Evolutionary conservation across 2,113 vertebrate genomes (phyloP).

Genomic region (Sinosuthora webbiana): DNA sequence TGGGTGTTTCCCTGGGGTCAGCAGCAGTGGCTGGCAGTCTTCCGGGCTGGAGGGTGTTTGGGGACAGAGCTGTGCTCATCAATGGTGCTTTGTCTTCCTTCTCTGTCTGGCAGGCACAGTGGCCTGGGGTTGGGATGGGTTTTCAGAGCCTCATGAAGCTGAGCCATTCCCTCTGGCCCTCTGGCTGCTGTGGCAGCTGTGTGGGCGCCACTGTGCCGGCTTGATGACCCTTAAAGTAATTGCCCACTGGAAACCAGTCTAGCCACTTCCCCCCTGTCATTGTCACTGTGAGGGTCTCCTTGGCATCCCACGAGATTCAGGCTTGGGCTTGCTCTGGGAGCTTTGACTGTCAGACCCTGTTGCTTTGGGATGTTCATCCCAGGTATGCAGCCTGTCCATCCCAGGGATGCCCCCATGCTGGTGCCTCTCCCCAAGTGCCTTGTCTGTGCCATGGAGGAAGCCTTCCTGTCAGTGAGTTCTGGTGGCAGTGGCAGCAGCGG

Average conservation of each 20-base stretch:
- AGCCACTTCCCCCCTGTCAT: rapidly evolving
- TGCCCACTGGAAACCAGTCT: background rate
- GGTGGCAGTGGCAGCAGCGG: rapidly evolving
- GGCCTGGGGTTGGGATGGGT: rapidly evolving
- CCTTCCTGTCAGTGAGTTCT: background rate
- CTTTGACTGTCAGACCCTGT: background rate
- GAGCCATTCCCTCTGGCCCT: background rate
- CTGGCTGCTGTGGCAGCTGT: background rate
- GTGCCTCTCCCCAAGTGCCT: background rate
- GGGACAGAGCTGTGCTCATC: background rate
- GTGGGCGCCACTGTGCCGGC: rapidly evolving
- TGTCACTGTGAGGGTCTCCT: rapidly evolving
- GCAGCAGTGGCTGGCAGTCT: background rate
- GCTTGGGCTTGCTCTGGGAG: background rate
- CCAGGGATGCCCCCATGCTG: rapidly evolving
- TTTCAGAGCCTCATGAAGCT: background rate
- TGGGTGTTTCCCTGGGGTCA: background rate
- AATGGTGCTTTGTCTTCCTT: constrained; percentile 33
- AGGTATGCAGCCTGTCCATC: too few species aligned
- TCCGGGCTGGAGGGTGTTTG: background rate
- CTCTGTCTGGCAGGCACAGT: background rate
- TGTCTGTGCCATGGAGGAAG: background rate
- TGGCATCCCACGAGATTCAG: rapidly evolving
- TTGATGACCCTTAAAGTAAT: background rate
- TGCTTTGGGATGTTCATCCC: background rate